Conservation (phyloP, 2,888 invertebrate species). For the Calameuta pallipes region DNA sequence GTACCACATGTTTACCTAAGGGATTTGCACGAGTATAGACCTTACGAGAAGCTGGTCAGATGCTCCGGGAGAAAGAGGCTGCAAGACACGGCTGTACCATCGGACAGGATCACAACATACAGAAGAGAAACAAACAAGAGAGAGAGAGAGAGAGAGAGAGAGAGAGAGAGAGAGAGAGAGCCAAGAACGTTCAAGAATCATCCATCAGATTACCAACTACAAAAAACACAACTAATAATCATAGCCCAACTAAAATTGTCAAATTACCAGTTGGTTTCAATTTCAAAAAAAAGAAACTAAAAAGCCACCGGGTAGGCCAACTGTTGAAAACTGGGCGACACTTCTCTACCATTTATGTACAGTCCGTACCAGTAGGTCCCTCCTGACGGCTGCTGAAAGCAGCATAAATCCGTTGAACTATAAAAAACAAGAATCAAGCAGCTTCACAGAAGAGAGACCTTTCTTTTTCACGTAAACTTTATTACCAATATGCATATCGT, state of each 20-base stretch:
- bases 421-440: not conserved
- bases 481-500: not conserved
- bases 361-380: not conserved
- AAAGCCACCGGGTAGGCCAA: not conserved
- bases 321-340: not conserved
- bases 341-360: not conserved
- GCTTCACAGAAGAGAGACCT: not conserved
- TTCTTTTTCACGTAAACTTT: not conserved
- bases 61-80: not conserved
- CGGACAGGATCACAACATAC: not conserved
- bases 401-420: not conserved
- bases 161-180: no score
- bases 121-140: not conserved
- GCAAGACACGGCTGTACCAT: not conserved
- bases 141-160: no score
- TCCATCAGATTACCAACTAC: not conserved
- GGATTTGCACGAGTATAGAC: not conserved
- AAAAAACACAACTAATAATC: not conserved
- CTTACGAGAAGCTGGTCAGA: not conserved
- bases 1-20: not conserved
- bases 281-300: not conserved
- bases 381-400: not conserved
- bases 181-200: not conserved
- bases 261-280: not conserved
- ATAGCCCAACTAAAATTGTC: not conserved